A percentile compares a stretch with the other conserved stretches of the same genome.
phyloP scores from a whole-genome alignment of 2,113 vertebrate species.

The Sinocyclocheilus anshuiensis region DNA sequence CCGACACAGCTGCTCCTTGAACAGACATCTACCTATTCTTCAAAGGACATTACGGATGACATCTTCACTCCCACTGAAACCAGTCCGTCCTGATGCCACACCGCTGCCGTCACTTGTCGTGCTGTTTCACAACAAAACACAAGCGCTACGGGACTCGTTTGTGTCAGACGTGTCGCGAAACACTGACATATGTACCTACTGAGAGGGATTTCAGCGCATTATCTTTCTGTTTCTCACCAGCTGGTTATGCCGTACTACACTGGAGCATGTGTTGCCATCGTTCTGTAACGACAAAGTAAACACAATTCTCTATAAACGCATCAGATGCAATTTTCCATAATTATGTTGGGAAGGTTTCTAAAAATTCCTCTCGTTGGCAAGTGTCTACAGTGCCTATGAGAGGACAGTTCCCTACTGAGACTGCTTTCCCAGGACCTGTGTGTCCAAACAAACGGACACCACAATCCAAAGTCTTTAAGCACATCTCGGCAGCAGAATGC shows the following conservation, averaged over 20 bases:
- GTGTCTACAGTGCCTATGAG: not conserved
- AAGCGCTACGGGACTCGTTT: not conserved
- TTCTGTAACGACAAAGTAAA: not conserved
- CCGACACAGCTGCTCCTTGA: not conserved
- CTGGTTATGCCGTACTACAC: not conserved
- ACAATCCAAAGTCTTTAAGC: not conserved
- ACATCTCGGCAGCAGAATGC: not conserved
- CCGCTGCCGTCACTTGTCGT: not conserved
- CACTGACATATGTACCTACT: not conserved
- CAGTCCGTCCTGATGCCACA: not conserved
- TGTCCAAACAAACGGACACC: not conserved
- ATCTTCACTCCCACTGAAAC: not conserved
- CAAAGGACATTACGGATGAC: not conserved
- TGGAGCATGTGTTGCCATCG: no score
- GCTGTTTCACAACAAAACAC: not conserved
- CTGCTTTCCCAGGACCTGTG: not conserved
- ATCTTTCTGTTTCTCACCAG: not conserved
- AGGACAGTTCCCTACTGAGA: not conserved
- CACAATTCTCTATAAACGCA: not conserved
- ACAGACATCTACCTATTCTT: not conserved
- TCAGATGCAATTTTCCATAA: constrained; percentile 6
- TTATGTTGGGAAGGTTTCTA: not conserved
- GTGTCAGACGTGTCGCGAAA: not conserved
- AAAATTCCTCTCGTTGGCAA: constrained; percentile 1
- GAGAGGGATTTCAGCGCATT: constrained; percentile 1